Evolutionary conservation across 2,888 invertebrate species (phyloP), one percentile per base, ranked within the genome.

Genomic region (Leucophenga maculata): DNA sequence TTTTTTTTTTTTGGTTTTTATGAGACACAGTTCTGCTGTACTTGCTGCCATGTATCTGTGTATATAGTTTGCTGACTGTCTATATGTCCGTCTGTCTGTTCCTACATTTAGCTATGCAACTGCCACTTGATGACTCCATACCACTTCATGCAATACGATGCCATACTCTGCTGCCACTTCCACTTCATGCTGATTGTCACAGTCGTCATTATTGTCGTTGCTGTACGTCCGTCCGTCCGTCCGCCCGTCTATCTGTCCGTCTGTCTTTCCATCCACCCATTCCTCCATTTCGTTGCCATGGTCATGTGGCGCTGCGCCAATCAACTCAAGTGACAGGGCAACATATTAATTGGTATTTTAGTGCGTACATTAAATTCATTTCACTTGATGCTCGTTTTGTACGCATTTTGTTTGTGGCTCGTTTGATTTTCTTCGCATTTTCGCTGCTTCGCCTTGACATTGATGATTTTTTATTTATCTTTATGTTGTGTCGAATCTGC

Each of bases 291-390:
- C 18, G 8, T 46, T 14, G 22, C 48, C 20, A 14, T 20, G 8
- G 16, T 46, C 62, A 64, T 64, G 62, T 64, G 62, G 62, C 48
- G 62, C 62, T 46, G 46, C 39, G 48, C 66, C 54, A 66, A 66
- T 66, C 59, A 46, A 39, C 46, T 31, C 57, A 50, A 52, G 57
- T 67, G 67, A 67, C 67, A 67, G 44, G 31, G 59, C 22, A 52
- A 57, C 55, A 67, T 57, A 67, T 67, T 67, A 67, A 67, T 67
- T 67, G 67, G 67, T 55, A 46, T 57, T 67, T 67, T 57, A 67
- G 59, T 59, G 67, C 59, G 57, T 46, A 31, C 67, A 59, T 67
- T 57, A 67, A 67, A 67, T 67, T 57, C 57, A 26, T 67, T 67
- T 67, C 44, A 59, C 22, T 59, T 39, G 48, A 57, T 57, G 50